Evolutionary conservation across 2,797 vertebrate genomes (phyloP), one percentile per base, ranked within the genome.

Genomic region (Alosa sapidissima): DNA sequence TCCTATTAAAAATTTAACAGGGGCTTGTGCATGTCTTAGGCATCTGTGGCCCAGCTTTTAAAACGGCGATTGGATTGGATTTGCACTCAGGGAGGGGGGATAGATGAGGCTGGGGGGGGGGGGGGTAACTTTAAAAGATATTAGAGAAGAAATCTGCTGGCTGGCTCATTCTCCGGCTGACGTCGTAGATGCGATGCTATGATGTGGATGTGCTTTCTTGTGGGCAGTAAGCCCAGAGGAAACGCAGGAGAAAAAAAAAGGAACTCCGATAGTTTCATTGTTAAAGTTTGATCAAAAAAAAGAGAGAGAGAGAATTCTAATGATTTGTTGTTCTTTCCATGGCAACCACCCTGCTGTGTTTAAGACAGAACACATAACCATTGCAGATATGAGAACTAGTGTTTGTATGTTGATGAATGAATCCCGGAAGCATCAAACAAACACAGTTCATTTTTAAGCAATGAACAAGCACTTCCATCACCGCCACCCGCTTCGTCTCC

Each of bases 391-490:
- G 72, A 21, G 72, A 78, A 41, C 36, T 0, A 78, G 21, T 5
- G 16, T 47, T 47, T 78, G 72, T 47, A 16, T 72, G 68, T 16
- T 78, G 72, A 78, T 78, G 72, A 78, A 78, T 78, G 41, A 78
- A 6, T 78, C 41, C 19, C 7, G 72, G 72, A 47, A 78, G 41
- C 36, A 21, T 36, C 72, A 68, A 83, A 90, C 82, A 91, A 92
- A 89, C 87, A 41, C 87, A 84, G 88, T 87, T 87, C 91, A 89
- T 90, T 91, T 45, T 41, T 45, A 47, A 78, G 72, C 72, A 78
- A 78, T 78, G 72, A 78, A 78, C 72, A 47, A 41, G 72, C 16
- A 41, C 41, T 19, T 78, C 72, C 72, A 78, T 78, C 72, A 78
- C 72, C 72, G 72, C 8, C 72, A 78, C 41, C 41, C 41, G 21